Percentiles rank a stretch among this genome's conserved stretches.
Conservation (phyloP, 2,797 vertebrate genomes). For the Catamblyrhynchus diadema region DNA sequence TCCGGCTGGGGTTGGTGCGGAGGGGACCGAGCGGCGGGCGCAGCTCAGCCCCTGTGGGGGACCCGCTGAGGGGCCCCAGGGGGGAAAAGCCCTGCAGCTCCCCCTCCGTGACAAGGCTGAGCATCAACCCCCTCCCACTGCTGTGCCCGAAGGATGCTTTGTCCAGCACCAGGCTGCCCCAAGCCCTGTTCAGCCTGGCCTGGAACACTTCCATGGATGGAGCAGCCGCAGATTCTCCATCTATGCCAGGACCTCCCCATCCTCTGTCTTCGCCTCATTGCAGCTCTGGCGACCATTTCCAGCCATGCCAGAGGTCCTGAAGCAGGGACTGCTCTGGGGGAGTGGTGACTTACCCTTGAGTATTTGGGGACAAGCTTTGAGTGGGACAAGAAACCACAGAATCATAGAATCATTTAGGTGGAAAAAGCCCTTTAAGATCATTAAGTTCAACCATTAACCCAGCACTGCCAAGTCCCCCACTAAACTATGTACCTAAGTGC, state of each 20-base stretch:
- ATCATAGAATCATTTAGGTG: background rate
- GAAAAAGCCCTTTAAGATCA: background rate
- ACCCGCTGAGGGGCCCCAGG: background rate
- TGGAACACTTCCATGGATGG: background rate
- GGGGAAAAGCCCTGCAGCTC: accelerated
- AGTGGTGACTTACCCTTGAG: background rate
- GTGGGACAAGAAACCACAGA: background rate
- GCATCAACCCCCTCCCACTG: accelerated
- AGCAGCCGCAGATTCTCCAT: background rate
- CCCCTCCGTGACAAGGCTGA: accelerated
- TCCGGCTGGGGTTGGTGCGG: background rate
- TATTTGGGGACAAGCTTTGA: background rate
- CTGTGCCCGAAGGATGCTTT: background rate
- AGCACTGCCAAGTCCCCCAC: background rate
- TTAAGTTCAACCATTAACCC: background rate
- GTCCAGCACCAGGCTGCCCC: background rate
- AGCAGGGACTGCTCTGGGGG: background rate
- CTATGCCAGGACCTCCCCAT: no score
- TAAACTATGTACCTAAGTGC: background rate
- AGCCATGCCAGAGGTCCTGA: background rate
- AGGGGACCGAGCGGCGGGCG: background rate
- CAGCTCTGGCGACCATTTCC: background rate
- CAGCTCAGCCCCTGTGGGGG: accelerated
- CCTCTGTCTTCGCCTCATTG: background rate
- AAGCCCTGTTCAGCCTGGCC: background rate